A percentile compares a stretch with the other conserved stretches of the same genome.
phyloP scores from a whole-genome alignment of 2,113 vertebrate species.

The Phoenicopterus ruber region DNA sequence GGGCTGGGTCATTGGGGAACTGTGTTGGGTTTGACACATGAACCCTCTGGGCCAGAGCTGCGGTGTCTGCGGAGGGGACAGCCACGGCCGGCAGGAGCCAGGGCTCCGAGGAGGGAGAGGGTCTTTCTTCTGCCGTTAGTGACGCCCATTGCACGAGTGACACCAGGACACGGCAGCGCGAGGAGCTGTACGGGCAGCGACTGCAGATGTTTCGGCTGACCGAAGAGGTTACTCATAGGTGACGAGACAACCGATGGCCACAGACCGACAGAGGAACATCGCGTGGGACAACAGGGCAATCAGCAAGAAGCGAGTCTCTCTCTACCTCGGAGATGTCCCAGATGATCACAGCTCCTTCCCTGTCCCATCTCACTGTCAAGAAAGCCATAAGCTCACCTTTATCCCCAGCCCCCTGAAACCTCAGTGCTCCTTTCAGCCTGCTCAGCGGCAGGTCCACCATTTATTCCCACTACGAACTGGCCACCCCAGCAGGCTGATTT shows the following conservation, averaged over 20 bases:
- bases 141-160: fast-evolving
- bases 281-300: not conserved
- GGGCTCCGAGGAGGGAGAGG: not conserved
- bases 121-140: not conserved
- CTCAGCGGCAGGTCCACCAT: not conserved
- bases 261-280: not conserved
- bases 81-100: not conserved
- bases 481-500: not conserved
- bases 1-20: not conserved
- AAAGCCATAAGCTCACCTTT: not conserved
- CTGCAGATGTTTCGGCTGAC: not conserved
- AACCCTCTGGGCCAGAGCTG: not conserved
- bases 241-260: not conserved
- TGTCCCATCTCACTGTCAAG: not conserved
- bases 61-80: not conserved
- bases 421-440: not conserved
- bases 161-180: not conserved
- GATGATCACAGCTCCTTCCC: not conserved
- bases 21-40: fast-evolving
- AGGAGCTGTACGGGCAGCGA: not conserved
- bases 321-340: not conserved
- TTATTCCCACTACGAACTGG: not conserved
- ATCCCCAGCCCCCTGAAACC: not conserved
- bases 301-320: not conserved
- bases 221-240: not conserved